Evolutionary conservation across 2,113 vertebrate genomes (phyloP).

Genomic region (Phoxinus phoxinus): DNA sequence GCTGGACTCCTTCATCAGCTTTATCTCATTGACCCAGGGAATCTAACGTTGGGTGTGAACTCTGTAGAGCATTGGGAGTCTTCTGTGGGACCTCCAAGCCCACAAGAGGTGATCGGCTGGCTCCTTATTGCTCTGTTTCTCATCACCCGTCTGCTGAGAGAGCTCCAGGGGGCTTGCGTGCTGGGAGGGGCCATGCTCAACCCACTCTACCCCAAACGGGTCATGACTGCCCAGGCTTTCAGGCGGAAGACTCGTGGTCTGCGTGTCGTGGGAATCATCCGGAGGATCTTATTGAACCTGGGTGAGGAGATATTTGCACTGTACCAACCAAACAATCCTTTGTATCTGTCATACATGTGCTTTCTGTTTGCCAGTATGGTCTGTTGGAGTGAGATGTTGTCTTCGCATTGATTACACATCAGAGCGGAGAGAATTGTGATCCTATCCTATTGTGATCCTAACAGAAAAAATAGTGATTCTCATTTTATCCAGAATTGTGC

Average conservation of each 20-base stretch:
- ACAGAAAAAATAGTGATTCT: too few species aligned
- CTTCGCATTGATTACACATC: not conserved
- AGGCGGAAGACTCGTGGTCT: slow-evolving; percentile 84
- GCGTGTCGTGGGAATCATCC: slow-evolving; percentile 81
- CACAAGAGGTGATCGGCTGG: slow-evolving; percentile 84
- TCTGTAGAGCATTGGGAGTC: slow-evolving; percentile 4
- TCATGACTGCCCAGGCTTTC: slow-evolving; percentile 83
- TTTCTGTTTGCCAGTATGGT: not conserved
- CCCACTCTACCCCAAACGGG: slow-evolving; percentile 91
- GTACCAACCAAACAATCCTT: not conserved
- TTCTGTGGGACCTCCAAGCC: slow-evolving; percentile 31
- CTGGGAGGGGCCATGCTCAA: slow-evolving; percentile 90
- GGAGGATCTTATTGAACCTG: slow-evolving; percentile 88
- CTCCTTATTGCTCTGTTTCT: slow-evolving; percentile 83
- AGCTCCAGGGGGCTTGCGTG: slow-evolving; percentile 89
- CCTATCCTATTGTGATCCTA: too few species aligned
- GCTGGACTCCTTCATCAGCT: slow-evolving; percentile 86
- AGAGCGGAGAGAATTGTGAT: too few species aligned
- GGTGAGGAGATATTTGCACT: slow-evolving; percentile 76
- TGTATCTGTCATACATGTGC: not conserved
- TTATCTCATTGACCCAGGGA: slow-evolving; percentile 53
- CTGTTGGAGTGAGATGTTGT: not conserved
- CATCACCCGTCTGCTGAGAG: slow-evolving; percentile 84
- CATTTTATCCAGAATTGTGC: too few species aligned
- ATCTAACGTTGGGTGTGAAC: not conserved